phyloP scores from a whole-genome alignment of 2,888 invertebrate genomes.

The Ditylenchus weischeri region DNA sequence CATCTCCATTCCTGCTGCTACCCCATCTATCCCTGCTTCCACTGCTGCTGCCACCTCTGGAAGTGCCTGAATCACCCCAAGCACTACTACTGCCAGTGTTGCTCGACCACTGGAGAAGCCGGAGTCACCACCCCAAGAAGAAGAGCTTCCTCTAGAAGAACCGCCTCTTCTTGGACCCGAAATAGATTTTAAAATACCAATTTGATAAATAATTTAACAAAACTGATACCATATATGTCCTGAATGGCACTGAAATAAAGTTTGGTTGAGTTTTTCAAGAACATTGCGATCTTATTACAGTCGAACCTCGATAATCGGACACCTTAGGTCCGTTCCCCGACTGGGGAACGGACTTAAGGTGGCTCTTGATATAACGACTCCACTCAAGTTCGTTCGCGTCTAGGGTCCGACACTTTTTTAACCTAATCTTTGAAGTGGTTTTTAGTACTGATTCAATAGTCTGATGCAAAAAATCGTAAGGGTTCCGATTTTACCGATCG shows the following conservation, averaged over 20 bases:
- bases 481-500: too few relatives aligned
- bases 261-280: too few relatives aligned
- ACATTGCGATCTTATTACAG: too few relatives aligned
- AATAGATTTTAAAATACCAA: not conserved
- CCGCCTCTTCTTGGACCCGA: slow-evolving; percentile 22
- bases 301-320: too few relatives aligned
- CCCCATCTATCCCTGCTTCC: not conserved
- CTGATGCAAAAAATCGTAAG: too few relatives aligned
- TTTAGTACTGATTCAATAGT: too few relatives aligned
- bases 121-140: not conserved
- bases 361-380: too few relatives aligned
- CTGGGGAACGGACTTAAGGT: too few relatives aligned
- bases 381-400: too few relatives aligned
- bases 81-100: not conserved
- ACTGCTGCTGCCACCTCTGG: slow-evolving; percentile 11
- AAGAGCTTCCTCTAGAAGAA: not conserved
- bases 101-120: slow-evolving; percentile 12
- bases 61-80: slow-evolving; percentile 11
- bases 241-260: slow-evolving; percentile 41
- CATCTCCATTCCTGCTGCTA: slow-evolving; percentile 7
- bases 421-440: too few relatives aligned
- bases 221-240: slow-evolving; percentile 51
- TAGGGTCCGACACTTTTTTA: too few relatives aligned
- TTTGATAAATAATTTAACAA: slow-evolving; percentile 6
- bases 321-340: too few relatives aligned